A percentile compares a stretch with the other conserved stretches of the same genome.
These are phyloP conservation scores for Orussus abietinus DNA, from an alignment of 1,140 invertebrate species.

Conservation along the genomic window DNA sequence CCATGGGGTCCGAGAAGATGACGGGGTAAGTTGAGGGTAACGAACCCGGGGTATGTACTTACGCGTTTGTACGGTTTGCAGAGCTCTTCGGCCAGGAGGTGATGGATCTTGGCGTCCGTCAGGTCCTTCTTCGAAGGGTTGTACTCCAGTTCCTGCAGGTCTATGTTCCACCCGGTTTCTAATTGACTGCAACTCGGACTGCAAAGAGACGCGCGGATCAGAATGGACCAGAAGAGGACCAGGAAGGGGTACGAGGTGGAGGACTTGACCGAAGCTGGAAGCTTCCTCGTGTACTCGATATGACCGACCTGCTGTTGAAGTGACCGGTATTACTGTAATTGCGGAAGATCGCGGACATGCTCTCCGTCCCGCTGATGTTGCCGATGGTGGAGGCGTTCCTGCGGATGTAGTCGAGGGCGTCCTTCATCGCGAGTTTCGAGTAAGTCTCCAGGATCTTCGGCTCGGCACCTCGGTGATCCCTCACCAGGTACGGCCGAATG, in stretches of 20 bases:
- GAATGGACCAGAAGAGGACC: too few species aligned
- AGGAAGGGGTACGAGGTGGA: too few species aligned
- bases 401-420: conserved; percentile 87
- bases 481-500: conserved; percentile 80
- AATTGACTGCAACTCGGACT: conserved; percentile 77
- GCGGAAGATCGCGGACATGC: conserved; percentile 84
- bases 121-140: conserved; percentile 87
- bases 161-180: conserved; percentile 82
- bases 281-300: too few species aligned
- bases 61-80: conserved; percentile 86
- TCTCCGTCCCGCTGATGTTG: conserved; percentile 79
- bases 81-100: conserved; percentile 85
- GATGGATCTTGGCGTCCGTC: conserved; percentile 89
- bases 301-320: conserved; percentile 72
- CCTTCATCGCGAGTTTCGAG: conserved; percentile 88
- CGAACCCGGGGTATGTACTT: too few species aligned
- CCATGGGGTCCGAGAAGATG: too few species aligned
- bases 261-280: too few species aligned
- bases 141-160: conserved; percentile 89
- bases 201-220: too few species aligned
- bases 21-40: too few species aligned
- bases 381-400: conserved; percentile 79
- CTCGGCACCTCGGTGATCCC: conserved; percentile 82
- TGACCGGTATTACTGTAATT: conserved; percentile 76
- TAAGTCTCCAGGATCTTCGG: conserved; percentile 94